Evolutionary conservation across 92 coral and sea anemone species (phyloP).

Genomic region (Actinostola sp.): DNA sequence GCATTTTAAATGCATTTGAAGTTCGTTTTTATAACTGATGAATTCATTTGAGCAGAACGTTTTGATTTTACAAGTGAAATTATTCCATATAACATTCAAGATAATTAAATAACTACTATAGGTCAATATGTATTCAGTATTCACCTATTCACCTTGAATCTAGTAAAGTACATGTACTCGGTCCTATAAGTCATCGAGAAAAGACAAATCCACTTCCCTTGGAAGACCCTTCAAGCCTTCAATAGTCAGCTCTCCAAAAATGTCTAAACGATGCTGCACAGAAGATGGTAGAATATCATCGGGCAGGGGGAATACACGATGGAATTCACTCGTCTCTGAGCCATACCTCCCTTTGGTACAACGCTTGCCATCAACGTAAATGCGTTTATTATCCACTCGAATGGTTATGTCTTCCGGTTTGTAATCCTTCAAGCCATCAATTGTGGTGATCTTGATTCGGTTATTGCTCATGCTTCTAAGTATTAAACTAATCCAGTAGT

Average conservation of each 20-base stretch:
- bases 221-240: conserved; percentile 57
- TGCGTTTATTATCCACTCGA: conserved; percentile 71
- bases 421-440: conserved; percentile 68
- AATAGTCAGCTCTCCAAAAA: conserved; percentile 75
- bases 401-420: conserved; percentile 81
- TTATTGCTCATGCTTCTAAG: background rate
- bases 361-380: conserved; percentile 77
- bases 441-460: conserved; percentile 61
- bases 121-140: too few relatives aligned
- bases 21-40: too few relatives aligned
- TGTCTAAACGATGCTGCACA: conserved; percentile 65
- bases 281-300: conserved; percentile 71
- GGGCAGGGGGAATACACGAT: conserved; percentile 80
- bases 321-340: conserved; percentile 75
- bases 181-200: conserved; percentile 39
- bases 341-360: conserved; percentile 77
- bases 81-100: too few relatives aligned
- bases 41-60: too few relatives aligned
- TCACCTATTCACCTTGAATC: too few relatives aligned
- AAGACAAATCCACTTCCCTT: conserved; percentile 30
- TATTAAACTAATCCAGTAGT: too few relatives aligned
- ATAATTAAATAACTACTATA: too few relatives aligned
- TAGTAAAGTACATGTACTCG: too few relatives aligned
- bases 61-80: too few relatives aligned
- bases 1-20: too few relatives aligned